phyloP scores from a whole-genome alignment of 1,140 invertebrate species.

The Lamellibrachia luymesi region DNA sequence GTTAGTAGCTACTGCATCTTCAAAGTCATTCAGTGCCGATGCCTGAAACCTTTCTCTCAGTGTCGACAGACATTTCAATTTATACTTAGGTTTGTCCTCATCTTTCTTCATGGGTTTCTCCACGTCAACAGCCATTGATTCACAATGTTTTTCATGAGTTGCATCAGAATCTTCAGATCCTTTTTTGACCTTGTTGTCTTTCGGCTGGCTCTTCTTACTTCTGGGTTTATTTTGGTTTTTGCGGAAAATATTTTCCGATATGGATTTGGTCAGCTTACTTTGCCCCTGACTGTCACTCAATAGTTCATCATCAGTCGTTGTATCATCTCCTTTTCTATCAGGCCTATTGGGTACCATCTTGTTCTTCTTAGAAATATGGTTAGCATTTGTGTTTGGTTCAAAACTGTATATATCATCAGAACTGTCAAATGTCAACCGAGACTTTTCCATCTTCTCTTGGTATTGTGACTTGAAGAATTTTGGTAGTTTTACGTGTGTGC shows the following conservation, averaged over 20 bases:
- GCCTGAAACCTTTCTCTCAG: not conserved
- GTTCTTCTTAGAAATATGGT: not conserved
- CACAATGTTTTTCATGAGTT: not conserved
- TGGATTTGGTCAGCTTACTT: not conserved
- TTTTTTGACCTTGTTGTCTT: not conserved
- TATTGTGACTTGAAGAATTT: not conserved
- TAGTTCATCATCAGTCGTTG: not conserved
- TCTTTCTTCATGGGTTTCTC: not conserved
- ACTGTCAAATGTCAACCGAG: not conserved
- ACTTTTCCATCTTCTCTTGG: not conserved
- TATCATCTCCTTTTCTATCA: not conserved
- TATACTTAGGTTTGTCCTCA: not conserved
- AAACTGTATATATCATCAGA: not conserved
- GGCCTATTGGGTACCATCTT: not conserved
- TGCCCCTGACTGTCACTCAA: not conserved
- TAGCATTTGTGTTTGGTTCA: not conserved
- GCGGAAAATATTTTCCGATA: not conserved
- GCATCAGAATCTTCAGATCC: not conserved
- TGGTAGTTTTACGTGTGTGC: not conserved
- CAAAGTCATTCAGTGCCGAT: not conserved
- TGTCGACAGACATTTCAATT: not conserved
- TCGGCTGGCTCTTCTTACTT: not conserved
- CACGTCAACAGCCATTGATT: not conserved
- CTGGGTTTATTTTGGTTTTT: not conserved
- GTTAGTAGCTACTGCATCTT: not conserved